Percentiles rank a stretch among this genome's conserved stretches.
phyloP scores from a whole-genome alignment of 2,113 vertebrate species.

The Panthera uncia region DNA sequence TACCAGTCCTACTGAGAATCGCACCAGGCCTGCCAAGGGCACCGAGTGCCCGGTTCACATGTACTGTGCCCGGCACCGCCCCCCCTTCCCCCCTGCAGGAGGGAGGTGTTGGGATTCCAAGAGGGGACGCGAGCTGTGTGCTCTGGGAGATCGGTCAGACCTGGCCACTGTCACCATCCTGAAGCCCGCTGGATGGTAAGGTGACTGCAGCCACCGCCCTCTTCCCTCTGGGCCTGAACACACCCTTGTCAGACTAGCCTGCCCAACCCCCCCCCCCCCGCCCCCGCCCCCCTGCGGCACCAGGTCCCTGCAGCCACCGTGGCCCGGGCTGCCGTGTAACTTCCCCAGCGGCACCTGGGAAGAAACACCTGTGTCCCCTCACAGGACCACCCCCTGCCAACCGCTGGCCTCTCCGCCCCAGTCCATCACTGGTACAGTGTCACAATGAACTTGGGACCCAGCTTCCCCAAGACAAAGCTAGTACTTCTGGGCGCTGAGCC shows the following conservation, averaged over 20 bases:
- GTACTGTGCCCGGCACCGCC: fast-evolving
- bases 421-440: background rate
- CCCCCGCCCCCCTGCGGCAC: background rate
- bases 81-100: background rate
- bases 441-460: background rate
- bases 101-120: background rate
- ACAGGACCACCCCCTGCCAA: fast-evolving
- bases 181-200: background rate
- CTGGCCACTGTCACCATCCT: background rate
- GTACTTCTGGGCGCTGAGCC: background rate
- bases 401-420: no score
- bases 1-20: conserved; percentile 61
- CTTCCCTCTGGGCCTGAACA: background rate
- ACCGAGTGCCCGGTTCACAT: background rate
- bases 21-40: background rate
- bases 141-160: background rate
- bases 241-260: background rate
- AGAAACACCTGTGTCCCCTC: background rate
- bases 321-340: background rate
- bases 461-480: background rate
- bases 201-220: background rate
- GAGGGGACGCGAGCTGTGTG: background rate
- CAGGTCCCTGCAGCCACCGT: background rate
- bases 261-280: background rate
- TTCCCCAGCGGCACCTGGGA: background rate